A percentile compares a stretch with the other conserved stretches of the same genome.
Evolutionary conservation across 2,888 invertebrate genomes (phyloP).

Genomic region (Orthonychiurus folsomi): DNA sequence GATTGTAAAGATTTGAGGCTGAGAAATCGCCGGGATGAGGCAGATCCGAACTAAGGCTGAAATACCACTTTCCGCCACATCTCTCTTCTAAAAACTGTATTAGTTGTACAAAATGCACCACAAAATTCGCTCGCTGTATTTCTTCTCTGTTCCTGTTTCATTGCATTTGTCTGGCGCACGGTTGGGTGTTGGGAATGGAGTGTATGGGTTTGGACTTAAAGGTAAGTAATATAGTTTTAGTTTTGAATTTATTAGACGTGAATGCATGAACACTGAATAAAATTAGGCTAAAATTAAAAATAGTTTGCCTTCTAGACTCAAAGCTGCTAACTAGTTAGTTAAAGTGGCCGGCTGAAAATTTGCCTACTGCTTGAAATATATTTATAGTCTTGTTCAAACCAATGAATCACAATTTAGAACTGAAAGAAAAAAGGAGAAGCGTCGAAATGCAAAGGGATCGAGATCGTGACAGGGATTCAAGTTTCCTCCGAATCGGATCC

Average conservation of each 20-base stretch:
- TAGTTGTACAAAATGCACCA: not conserved
- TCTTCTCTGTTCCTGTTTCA: not conserved
- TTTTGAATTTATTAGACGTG: too few relatives aligned
- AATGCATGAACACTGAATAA: too few relatives aligned
- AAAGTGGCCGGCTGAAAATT: too few relatives aligned
- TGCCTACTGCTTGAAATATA: not conserved
- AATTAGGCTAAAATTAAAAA: too few relatives aligned
- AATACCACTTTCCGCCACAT: not conserved
- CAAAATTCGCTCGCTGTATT: not conserved
- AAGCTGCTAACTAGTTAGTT: too few relatives aligned
- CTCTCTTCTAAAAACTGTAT: not conserved
- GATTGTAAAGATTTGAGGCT: not conserved
- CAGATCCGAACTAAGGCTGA: not conserved
- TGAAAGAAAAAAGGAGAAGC: slow-evolving; percentile 36
- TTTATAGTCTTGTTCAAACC: too few relatives aligned
- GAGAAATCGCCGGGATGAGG: not conserved
- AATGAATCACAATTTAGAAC: too few relatives aligned
- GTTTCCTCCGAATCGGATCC: slow-evolving; percentile 83
- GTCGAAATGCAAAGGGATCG: slow-evolving; percentile 46
- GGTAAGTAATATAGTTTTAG: too few relatives aligned
- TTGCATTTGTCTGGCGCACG: not conserved
- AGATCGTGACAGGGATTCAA: slow-evolving; percentile 80
- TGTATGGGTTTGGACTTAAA: too few relatives aligned
- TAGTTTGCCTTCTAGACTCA: too few relatives aligned
- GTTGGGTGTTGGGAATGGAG: not conserved